Conservation (phyloP, 2,888 invertebrate genomes). For the Beris chalybata region DNA sequence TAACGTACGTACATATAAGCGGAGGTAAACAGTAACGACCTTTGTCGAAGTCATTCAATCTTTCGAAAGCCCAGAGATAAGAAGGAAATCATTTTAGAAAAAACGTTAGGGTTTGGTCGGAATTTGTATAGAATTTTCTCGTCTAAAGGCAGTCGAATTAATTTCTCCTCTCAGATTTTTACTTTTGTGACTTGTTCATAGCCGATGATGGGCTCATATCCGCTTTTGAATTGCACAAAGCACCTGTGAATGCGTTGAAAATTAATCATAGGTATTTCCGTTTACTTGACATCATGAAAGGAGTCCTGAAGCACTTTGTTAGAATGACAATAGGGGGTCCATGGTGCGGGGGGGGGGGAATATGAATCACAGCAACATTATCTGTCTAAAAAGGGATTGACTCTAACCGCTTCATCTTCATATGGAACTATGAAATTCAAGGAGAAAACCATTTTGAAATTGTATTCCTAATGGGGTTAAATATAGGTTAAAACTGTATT, state of each 20-base stretch:
- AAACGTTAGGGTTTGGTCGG: slow-evolving; percentile 10
- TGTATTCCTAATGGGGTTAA: too few species aligned
- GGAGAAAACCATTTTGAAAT: too few species aligned
- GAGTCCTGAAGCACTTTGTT: too few species aligned
- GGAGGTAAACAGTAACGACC: slow-evolving; percentile 34
- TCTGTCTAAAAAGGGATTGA: too few species aligned
- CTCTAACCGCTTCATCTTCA: too few species aligned
- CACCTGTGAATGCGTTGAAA: slow-evolving; percentile 37
- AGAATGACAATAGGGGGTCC: too few species aligned
- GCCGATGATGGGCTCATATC: slow-evolving; percentile 35
- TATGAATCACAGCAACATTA: too few species aligned
- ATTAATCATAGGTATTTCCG: slow-evolving; percentile 39
- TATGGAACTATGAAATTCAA: too few species aligned
- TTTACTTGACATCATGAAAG: slow-evolving; percentile 24
- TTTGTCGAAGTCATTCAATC: slow-evolving; percentile 31
- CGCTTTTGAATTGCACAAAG: slow-evolving; percentile 34
- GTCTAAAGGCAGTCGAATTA: slow-evolving; percentile 7
- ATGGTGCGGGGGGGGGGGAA: too few species aligned
- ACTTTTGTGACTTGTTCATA: slow-evolving; percentile 17
- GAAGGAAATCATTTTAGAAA: slow-evolving; percentile 33
- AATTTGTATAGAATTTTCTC: slow-evolving; percentile 25
- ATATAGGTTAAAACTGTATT: too few species aligned
- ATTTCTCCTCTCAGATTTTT: slow-evolving; percentile 18
- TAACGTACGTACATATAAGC: not conserved
- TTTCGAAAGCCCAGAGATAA: slow-evolving; percentile 11